A percentile compares a stretch with the other conserved stretches of the same genome.
These are phyloP conservation scores for Fregata magnificens DNA, from an alignment of 2,113 vertebrate species.

Conservation along the genomic window DNA sequence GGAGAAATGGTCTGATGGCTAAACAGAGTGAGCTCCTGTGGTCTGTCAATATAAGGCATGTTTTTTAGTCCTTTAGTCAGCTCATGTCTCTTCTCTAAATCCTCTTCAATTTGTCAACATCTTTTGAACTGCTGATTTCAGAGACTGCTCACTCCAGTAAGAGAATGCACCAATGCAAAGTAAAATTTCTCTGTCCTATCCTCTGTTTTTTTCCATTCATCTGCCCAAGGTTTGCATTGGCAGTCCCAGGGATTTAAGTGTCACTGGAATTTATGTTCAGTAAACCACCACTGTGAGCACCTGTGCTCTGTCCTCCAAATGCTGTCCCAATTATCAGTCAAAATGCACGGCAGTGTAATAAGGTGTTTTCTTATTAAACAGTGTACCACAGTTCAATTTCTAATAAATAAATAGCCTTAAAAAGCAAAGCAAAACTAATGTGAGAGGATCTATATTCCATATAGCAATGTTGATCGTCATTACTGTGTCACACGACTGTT, in stretches of 20 bases:
- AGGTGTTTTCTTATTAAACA: background rate
- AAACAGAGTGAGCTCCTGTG: background rate
- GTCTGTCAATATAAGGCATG: background rate
- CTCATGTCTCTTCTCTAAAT: background rate
- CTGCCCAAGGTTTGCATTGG: background rate
- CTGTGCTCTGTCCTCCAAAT: background rate
- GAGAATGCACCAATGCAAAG: background rate
- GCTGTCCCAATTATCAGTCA: background rate
- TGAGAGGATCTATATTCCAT: background rate
- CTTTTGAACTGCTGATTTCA: background rate
- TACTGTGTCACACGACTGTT: background rate
- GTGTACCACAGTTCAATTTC: background rate
- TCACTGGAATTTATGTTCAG: background rate
- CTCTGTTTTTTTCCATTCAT: background rate
- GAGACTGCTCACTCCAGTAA: background rate
- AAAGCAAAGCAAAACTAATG: background rate
- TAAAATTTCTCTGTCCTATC: background rate
- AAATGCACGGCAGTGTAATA: background rate
- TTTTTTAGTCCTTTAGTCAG: background rate
- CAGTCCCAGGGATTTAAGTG: background rate
- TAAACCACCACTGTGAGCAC: background rate
- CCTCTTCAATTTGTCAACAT: background rate
- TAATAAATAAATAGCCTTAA: background rate
- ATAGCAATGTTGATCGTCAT: background rate
- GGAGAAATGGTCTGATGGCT: background rate